These are phyloP conservation scores for Agrilus planipennis DNA, from an alignment of 1,140 invertebrate species.

Conservation along the genomic window DNA sequence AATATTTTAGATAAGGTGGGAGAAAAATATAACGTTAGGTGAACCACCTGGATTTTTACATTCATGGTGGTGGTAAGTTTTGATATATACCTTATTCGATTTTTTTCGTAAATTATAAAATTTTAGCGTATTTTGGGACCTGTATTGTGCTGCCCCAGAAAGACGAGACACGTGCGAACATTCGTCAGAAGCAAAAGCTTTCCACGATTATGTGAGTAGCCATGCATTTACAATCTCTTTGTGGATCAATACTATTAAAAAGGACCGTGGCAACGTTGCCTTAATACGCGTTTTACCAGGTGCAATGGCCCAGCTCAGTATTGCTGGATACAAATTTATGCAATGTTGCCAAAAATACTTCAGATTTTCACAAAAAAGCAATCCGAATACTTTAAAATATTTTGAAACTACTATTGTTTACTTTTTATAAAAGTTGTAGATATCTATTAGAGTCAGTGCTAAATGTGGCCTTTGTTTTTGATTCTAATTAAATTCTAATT, in stretches of 20 bases:
- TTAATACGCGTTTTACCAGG: slow-evolving; percentile 27
- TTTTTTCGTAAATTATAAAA: slow-evolving; percentile 18
- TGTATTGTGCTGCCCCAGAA: slow-evolving; percentile 97
- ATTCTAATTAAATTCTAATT: too few species aligned
- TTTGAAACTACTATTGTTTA: too few species aligned
- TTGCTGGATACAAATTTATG: too few species aligned
- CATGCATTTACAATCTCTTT: slow-evolving; percentile 8
- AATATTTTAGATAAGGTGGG: slow-evolving; percentile 72
- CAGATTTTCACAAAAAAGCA: too few species aligned
- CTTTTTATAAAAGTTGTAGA: too few species aligned
- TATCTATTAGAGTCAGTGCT: too few species aligned
- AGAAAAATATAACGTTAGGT: slow-evolving; percentile 94
- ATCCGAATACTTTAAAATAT: too few species aligned
- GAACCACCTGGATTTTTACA: slow-evolving; percentile 96
- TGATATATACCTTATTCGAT: slow-evolving; percentile 8
- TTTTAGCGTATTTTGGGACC: slow-evolving; percentile 94
- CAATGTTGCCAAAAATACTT: too few species aligned
- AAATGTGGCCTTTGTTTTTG: too few species aligned
- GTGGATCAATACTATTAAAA: slow-evolving; percentile 31
- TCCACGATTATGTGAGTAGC: slow-evolving; percentile 90
- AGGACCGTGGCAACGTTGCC: slow-evolving; percentile 27
- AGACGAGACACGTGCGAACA: slow-evolving; percentile 93
- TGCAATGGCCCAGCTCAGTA: slow-evolving; percentile 20
- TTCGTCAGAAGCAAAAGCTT: slow-evolving; percentile 97
- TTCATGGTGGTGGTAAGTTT: slow-evolving; percentile 95